Base-by-base conservation (phyloP, 1,140 invertebrate genomes). In the Saccostrea cuccullata region DNA sequence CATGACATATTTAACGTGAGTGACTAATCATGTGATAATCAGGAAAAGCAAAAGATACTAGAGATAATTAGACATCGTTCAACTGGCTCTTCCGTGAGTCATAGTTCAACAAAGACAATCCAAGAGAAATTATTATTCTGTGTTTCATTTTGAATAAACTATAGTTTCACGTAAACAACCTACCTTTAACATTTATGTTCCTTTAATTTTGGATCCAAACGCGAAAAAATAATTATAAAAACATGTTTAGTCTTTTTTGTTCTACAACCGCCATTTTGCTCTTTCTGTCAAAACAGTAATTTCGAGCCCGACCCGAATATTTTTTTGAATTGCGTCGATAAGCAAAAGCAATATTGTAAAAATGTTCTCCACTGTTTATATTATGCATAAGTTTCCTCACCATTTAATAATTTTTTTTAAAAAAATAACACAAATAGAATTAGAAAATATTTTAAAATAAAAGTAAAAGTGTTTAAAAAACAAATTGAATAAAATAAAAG, bases 201-300 rank as follows among this genome's bases (percentile, higher is more conserved):
- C 58, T 64, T 64, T n/a, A n/a, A 64, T 64, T 30, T 23, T 77
- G 15, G 23, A 26, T 12, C 13, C 70, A 77, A 36, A 77, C 26
- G 23, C 30, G 70, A 30, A 30, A 30, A 77, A 36, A 15, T 77
- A 77, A 30, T 77, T 77, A 64, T 77, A 77, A 36, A 77, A 77
- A 77, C 70, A 77, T 30, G 70, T 77, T 77, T 77, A 26, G 11
- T 77, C 70, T 77, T 77, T 77, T 77, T 77, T 77, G 70, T 77
- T 30, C 26, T 77, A 77, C 15, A 77, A 77, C 70, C 70, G 70
- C 70, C 70, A 77, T 77, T 77, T 77, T 77, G 70, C 70, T 36
- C 26, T 73, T 77, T 77, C 26, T 36, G 70, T 77, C 26, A 30
- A 8, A 36, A 30, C 13, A 15, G 30, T 15, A 36, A 36, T 77